Conservation (phyloP, 2,113 vertebrate species). For the Syngnathus typhle region DNA sequence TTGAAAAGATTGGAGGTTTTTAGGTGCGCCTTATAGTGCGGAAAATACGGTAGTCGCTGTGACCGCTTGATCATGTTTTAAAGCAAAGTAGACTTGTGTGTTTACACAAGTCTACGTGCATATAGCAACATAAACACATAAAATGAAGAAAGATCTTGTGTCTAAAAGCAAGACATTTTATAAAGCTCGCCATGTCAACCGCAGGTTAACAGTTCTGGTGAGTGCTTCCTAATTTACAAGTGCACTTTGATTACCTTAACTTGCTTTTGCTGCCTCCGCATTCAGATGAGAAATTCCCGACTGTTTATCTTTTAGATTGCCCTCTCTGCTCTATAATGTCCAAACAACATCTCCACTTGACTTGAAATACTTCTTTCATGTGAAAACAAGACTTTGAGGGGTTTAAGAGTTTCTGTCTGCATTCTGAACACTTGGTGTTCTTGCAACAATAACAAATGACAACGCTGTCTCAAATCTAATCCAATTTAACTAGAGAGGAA, state of each 20-base stretch:
- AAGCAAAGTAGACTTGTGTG: slow-evolving; percentile 16
- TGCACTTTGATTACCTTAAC: slow-evolving; percentile 48
- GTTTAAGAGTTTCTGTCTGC: neutral
- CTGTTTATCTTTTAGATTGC: slow-evolving; percentile 38
- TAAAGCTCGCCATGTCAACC: slow-evolving; percentile 43
- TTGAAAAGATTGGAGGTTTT: too few species aligned
- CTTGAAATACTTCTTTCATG: slow-evolving; percentile 6
- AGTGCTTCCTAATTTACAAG: slow-evolving; percentile 55
- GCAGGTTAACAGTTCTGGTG: slow-evolving; percentile 54
- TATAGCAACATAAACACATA: slow-evolving; percentile 50
- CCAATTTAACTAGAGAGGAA: slow-evolving; percentile 24
- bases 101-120: slow-evolving; percentile 43
- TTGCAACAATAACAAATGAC: neutral
- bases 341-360: slow-evolving; percentile 29
- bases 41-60: slow-evolving; percentile 1
- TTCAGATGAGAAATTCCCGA: slow-evolving; percentile 45
- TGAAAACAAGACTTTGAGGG: neutral
- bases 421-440: neutral
- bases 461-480: slow-evolving; percentile 6
- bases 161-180: slow-evolving; percentile 44
- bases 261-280: slow-evolving; percentile 20
- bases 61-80: slow-evolving; percentile 33
- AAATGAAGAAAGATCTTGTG: slow-evolving; percentile 36
- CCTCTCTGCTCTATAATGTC: slow-evolving; percentile 39
- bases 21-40: too few species aligned